Evolutionary conservation across 2,888 invertebrate genomes (phyloP).

Genomic region (Lasioglossum vierecki): DNA sequence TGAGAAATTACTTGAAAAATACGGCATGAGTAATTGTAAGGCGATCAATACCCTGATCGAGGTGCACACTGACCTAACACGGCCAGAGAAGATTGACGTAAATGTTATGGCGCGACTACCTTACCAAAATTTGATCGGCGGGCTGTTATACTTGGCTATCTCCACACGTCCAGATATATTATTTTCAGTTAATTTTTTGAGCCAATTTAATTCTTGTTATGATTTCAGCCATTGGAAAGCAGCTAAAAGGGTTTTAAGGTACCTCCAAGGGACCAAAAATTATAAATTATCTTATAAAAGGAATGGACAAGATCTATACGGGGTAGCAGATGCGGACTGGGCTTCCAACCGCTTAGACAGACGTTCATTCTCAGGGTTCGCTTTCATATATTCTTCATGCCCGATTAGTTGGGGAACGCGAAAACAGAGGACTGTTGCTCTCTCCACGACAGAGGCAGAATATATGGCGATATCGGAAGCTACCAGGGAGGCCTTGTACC

Average conservation of each 20-base stretch:
- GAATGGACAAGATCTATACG: not conserved
- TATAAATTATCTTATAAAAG: not conserved
- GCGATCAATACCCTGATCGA: not conserved
- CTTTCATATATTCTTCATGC: no score
- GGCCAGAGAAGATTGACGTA: not conserved
- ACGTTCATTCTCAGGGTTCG: no score
- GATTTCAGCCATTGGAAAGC: not conserved
- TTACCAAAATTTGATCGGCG: not conserved
- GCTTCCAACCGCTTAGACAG: not conserved
- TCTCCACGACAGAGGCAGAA: not conserved
- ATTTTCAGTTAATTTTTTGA: no score
- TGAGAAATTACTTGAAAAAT: not conserved
- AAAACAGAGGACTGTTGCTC: no score
- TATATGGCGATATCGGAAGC: not conserved
- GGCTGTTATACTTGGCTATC: not conserved
- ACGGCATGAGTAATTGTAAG: not conserved
- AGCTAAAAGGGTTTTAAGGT: not conserved
- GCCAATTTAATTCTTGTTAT: no score
- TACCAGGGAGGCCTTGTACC: not conserved
- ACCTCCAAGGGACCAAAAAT: constrained; percentile 3
- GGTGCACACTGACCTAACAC: not conserved
- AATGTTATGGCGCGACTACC: not conserved
- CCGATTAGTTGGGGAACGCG: no score
- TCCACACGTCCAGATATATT: no score
- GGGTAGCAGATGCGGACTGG: not conserved